Conservation (phyloP, 2,113 vertebrate genomes). For the Eurypyga helias region DNA sequence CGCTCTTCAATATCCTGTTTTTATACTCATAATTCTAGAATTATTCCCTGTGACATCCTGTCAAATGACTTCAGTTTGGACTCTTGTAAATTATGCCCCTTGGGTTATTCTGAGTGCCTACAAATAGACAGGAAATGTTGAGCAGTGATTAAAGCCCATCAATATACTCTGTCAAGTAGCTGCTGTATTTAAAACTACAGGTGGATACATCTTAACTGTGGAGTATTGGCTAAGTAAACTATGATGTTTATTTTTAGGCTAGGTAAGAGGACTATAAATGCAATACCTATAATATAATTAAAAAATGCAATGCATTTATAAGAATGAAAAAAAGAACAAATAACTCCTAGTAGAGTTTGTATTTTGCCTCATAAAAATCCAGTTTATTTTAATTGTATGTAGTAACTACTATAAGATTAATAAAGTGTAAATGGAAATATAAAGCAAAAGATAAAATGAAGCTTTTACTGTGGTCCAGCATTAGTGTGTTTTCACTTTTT, state of each 20-base stretch:
- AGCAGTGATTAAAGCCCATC: slow-evolving; percentile 31
- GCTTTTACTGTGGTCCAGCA: background rate
- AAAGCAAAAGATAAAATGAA: background rate
- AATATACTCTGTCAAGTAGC: slow-evolving; percentile 26
- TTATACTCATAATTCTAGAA: slow-evolving; percentile 35
- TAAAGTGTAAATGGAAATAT: background rate
- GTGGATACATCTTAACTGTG: background rate
- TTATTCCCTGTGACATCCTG: slow-evolving; percentile 53
- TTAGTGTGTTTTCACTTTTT: background rate
- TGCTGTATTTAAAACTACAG: background rate
- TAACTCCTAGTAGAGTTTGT: background rate
- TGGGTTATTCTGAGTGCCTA: slow-evolving; percentile 33
- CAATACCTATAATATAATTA: background rate
- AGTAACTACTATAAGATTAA: background rate
- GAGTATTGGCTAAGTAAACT: background rate
- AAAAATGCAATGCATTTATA: background rate
- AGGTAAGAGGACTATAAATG: background rate
- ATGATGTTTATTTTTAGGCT: background rate
- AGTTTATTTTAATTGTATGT: background rate
- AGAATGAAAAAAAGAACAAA: background rate
- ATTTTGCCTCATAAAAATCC: background rate
- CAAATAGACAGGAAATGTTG: slow-evolving; percentile 38
- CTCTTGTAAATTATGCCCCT: slow-evolving; percentile 53
- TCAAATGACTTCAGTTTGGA: slow-evolving; percentile 45
- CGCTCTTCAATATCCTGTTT: background rate